Conservation (phyloP, 2,797 vertebrate genomes). For the Erethizon dorsatum region DNA sequence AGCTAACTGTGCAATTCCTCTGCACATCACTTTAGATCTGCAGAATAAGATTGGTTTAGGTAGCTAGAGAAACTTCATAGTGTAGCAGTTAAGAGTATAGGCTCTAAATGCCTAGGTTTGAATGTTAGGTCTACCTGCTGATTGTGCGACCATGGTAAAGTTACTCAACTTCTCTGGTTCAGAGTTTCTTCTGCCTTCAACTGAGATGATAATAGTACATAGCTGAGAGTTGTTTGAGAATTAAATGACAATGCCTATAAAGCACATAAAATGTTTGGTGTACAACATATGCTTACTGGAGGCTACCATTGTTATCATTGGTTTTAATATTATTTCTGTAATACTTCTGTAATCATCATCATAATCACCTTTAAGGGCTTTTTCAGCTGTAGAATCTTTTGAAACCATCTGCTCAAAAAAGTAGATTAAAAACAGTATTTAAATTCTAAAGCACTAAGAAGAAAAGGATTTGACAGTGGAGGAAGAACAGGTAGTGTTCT, state of each 20-base stretch:
- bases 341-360: neutral
- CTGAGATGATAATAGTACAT: neutral
- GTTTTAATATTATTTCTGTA: neutral
- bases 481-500: neutral
- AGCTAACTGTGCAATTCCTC: neutral
- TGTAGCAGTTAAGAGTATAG: neutral
- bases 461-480: neutral
- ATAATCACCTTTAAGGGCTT: neutral
- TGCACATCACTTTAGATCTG: neutral
- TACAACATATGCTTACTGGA: neutral
- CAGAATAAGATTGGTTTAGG: neutral
- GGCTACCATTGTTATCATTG: neutral
- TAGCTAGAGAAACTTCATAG: neutral
- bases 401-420: conserved; percentile 22
- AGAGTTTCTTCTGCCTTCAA: neutral
- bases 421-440: neutral
- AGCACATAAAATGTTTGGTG: neutral
- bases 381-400: neutral
- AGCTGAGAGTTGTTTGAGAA: neutral
- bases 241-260: neutral
- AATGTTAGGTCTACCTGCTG: neutral
- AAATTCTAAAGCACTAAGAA: neutral
- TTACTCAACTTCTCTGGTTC: neutral
- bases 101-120: neutral
- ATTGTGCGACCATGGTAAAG: neutral